Evolutionary conservation across 2,888 invertebrate species (phyloP), one percentile per base, ranked within the genome.

Genomic region (Pandemis corylana): DNA sequence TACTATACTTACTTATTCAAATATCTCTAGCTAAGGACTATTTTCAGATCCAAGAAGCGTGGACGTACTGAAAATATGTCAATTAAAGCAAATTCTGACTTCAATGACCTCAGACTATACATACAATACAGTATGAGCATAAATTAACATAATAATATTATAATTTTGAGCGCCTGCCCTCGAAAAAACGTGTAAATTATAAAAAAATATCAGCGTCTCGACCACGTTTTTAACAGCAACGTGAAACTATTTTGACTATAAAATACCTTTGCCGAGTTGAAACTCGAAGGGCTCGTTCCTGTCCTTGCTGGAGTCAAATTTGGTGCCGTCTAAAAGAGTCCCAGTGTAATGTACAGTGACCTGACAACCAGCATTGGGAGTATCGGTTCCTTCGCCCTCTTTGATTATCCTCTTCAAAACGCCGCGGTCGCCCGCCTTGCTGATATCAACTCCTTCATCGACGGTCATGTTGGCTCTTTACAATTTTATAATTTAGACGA

Each of bases 221-320:
- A 9, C 36, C 46, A 64, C 53, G 41, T 59, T 68, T 49, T 20
- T 7, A 28, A 36, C 9, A 9, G 7, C 6, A 4, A 61, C 20
- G n/a, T 46, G 41, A 36, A 44, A 9, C 7, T n/a, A 42, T 28
- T 36, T 41, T 64, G 10, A 3, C 10, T 13, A 61, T 46, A 41
- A 59, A 82, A 83, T 92, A 97, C 98, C 97, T 96, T 97, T 96
- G 77, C 98, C 98, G 65, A 99, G 93, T 79, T 95, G 95, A 88
- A 99, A 99, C 83, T 96, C 95, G 86, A 99, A 99, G 0, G 97
- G 97, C 77, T 97, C 96, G 77, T 96, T 96, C 76, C 98, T 95
- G 80, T 97, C 97, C 80, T 96, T 95, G 87, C 98, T 99, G 0
- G 98, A 98, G 91, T 99, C 99, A 87, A 99, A 99, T 85, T 97